Percentiles rank a stretch among this genome's conserved stretches.
Conservation (phyloP, 2,888 invertebrate species). For the Drosophila basisetae region DNA sequence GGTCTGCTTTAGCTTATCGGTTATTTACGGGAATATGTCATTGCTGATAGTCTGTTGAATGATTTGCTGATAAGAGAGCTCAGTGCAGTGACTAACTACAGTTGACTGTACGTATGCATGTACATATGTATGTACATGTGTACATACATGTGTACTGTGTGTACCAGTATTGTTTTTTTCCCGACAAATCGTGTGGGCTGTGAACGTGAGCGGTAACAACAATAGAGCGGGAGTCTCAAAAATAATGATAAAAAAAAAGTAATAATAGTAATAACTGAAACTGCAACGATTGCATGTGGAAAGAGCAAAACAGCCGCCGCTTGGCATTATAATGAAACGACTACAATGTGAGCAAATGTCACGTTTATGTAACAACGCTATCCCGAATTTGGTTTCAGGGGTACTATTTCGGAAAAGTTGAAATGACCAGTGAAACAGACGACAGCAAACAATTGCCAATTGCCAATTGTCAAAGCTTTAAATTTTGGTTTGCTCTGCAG, state of each 20-base stretch:
- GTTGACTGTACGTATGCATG: slow-evolving; percentile 1
- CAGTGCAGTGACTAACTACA: slow-evolving; percentile 21
- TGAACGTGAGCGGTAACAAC: slow-evolving; percentile 39
- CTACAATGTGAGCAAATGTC: slow-evolving; percentile 63
- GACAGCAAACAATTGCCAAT: slow-evolving; percentile 34
- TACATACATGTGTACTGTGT: slow-evolving; percentile 4
- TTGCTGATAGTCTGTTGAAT: slow-evolving; percentile 29
- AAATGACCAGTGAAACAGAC: slow-evolving; percentile 35
- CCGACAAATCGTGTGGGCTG: slow-evolving; percentile 37
- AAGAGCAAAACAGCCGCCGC: slow-evolving; percentile 4
- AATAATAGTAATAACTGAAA: slow-evolving; percentile 29
- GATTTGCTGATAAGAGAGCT: slow-evolving; percentile 35
- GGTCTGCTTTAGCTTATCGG: slow-evolving; percentile 28
- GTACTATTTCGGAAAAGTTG: slow-evolving; percentile 30
- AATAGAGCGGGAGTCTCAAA: slow-evolving; percentile 20
- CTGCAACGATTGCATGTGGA: slow-evolving; percentile 19
- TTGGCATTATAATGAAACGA: slow-evolving; percentile 33
- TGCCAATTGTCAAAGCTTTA: slow-evolving; percentile 41
- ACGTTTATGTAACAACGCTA: slow-evolving; percentile 62
- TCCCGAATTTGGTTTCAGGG: slow-evolving; percentile 22
- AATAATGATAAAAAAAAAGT: slow-evolving; percentile 14
- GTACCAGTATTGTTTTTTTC: slow-evolving; percentile 3
- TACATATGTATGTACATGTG: background rate
- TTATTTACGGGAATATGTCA: background rate
- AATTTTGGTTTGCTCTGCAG: slow-evolving; percentile 39